Evolutionary conservation across 2,113 vertebrate species (phyloP).

Genomic region (Albula glossodonta): DNA sequence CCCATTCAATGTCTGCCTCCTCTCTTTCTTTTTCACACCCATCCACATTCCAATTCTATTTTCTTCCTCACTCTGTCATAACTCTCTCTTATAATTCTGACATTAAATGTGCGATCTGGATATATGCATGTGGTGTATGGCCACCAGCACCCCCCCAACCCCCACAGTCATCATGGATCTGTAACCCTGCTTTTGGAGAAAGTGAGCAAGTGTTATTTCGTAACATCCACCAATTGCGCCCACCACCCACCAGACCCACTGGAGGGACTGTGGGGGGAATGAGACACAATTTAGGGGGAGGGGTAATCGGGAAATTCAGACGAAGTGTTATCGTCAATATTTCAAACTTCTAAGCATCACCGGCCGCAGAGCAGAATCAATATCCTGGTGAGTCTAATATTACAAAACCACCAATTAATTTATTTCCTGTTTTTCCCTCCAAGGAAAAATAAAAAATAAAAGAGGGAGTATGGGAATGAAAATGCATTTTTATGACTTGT

Average conservation of each 20-base stretch:
- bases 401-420: constrained; percentile 43
- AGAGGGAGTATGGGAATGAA: neutral
- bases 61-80: neutral
- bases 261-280: too few relatives aligned
- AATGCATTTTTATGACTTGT: neutral
- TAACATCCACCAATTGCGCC: neutral
- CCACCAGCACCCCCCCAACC: too few relatives aligned
- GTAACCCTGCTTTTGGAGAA: neutral
- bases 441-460: constrained; percentile 28
- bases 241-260: neutral
- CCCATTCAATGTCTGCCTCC: neutral
- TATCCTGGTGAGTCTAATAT: constrained; percentile 26
- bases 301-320: constrained; percentile 22
- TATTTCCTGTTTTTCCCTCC: constrained; percentile 33
- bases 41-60: neutral
- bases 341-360: constrained; percentile 17
- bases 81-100: neutral
- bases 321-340: constrained; percentile 28
- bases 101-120: neutral
- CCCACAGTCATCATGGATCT: neutral
- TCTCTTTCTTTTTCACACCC: neutral
- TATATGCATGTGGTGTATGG: neutral
- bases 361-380: neutral
- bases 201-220: neutral
- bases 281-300: neutral